These are phyloP conservation scores for Synanthedon tipuliformis DNA, from an alignment of 2,888 invertebrate species.

Conservation along the genomic window DNA sequence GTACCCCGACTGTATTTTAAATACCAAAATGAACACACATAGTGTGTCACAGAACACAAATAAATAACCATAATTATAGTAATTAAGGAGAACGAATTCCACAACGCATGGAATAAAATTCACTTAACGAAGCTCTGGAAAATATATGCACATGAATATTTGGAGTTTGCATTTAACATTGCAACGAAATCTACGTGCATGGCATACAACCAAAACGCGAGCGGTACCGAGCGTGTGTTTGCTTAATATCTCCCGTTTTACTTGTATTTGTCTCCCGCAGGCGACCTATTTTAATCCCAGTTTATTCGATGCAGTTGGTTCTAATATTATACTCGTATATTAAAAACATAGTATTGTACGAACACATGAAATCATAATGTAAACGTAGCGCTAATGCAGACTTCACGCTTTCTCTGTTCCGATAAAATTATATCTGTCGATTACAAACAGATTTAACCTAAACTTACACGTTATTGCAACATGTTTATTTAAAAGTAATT, in stretches of 20 bases:
- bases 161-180: constrained; percentile 17
- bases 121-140: neutral
- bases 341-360: neutral
- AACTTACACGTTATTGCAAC: constrained; percentile 17
- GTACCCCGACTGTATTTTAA: too few species aligned
- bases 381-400: neutral
- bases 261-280: constrained; percentile 21
- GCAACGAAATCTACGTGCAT: constrained; percentile 16
- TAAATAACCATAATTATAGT: too few species aligned
- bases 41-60: too few species aligned
- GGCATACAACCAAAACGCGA: constrained; percentile 10
- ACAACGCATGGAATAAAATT: neutral
- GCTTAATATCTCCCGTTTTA: constrained; percentile 18
- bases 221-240: constrained; percentile 11
- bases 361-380: neutral
- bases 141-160: constrained; percentile 1
- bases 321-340: constrained; percentile 17
- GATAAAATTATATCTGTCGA: constrained; percentile 7
- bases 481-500: constrained; percentile 5
- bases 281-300: constrained; percentile 35
- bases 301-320: constrained; percentile 26
- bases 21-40: too few species aligned
- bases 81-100: too few species aligned
- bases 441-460: constrained; percentile 1
- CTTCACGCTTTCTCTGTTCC: constrained; percentile 16